Conservation (phyloP, 1,140 invertebrate species). For the Ceratosolen fusciceps region DNA sequence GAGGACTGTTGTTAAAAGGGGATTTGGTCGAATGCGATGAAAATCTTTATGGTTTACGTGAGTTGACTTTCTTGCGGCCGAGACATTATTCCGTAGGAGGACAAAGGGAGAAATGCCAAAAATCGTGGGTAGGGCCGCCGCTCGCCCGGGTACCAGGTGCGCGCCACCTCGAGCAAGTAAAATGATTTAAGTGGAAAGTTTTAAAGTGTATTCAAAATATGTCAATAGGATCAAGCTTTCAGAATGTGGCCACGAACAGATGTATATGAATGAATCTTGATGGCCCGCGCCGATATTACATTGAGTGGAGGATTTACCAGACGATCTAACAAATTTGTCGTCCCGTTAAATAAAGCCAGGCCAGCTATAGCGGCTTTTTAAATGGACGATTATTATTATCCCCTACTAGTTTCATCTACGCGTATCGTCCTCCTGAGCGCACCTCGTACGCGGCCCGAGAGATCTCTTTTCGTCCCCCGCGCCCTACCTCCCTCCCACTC, state of each 20-base stretch:
- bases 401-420: neutral
- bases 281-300: neutral
- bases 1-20: conserved; percentile 16
- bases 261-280: conserved; percentile 6
- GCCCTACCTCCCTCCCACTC: neutral
- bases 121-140: conserved; percentile 22
- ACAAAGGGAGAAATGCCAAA: conserved; percentile 26
- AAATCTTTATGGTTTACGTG: conserved; percentile 13
- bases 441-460: neutral
- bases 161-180: conserved; percentile 1
- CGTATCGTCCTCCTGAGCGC: neutral
- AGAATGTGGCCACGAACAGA: conserved; percentile 19
- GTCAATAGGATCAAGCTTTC: conserved; percentile 40
- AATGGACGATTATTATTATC: neutral
- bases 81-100: neutral
- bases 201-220: conserved; percentile 42
- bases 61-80: conserved; percentile 36
- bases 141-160: neutral
- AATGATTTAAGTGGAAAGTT: conserved; percentile 43
- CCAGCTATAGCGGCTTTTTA: neutral
- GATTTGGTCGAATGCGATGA: conserved; percentile 25
- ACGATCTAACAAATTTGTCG: conserved; percentile 46
- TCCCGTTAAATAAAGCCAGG: conserved; percentile 8
- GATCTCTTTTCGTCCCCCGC: no score
- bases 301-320: conserved; percentile 40